A percentile compares a stretch with the other conserved stretches of the same genome.
phyloP scores from a whole-genome alignment of 2,888 invertebrate species.

The Euplexia lucipara region DNA sequence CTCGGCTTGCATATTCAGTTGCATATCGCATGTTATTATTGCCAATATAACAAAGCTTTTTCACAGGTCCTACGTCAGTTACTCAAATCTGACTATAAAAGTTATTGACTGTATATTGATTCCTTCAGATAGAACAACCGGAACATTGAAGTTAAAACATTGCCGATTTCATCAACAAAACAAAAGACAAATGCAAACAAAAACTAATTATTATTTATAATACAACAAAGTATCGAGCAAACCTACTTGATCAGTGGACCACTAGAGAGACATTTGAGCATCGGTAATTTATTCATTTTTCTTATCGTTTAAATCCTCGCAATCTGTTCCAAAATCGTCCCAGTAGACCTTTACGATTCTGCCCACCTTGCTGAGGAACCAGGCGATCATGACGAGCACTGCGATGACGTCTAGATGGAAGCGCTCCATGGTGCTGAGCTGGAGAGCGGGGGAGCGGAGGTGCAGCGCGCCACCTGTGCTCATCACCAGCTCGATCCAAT shows the following conservation, averaged over 20 bases:
- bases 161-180: too few relatives aligned
- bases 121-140: conserved; percentile 6
- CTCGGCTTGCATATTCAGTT: background rate
- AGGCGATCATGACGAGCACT: conserved; percentile 66
- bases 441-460: conserved; percentile 72
- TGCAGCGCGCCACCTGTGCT: conserved; percentile 68
- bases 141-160: too few relatives aligned
- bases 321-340: conserved; percentile 58
- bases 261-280: background rate
- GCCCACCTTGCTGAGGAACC: conserved; percentile 75
- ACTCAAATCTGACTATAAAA: background rate
- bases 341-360: conserved; percentile 73
- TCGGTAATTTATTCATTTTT: conserved; percentile 61
- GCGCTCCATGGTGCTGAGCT: conserved; percentile 65
- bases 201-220: too few relatives aligned
- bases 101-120: conserved; percentile 2
- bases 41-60: too few relatives aligned
- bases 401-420: conserved; percentile 71
- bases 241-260: background rate
- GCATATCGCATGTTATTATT: background rate
- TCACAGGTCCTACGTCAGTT: too few relatives aligned
- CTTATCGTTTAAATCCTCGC: conserved; percentile 56
- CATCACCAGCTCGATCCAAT: conserved; percentile 73
- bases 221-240: background rate
- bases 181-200: too few relatives aligned